Evolutionary conservation across 2,797 vertebrate species (phyloP).

Genomic region (Glossophaga mutica): DNA sequence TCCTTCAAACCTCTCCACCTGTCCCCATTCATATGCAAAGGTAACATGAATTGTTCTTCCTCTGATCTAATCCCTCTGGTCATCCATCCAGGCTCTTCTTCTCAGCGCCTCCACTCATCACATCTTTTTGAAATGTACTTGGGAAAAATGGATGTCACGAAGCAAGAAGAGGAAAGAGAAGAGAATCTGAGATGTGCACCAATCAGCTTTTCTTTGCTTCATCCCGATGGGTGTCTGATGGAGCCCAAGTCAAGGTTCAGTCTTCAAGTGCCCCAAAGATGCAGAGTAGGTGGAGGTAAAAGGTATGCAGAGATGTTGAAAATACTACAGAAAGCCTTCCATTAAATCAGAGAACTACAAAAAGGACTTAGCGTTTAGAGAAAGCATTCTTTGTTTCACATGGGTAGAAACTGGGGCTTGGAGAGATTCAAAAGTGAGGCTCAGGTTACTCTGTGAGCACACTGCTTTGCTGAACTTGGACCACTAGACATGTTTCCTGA

Average conservation of each 20-base stretch:
- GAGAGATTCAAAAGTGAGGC: not conserved
- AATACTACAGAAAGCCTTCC: not conserved
- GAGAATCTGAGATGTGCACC: not conserved
- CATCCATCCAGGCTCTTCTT: not conserved
- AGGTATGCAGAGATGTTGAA: not conserved
- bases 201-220: not conserved
- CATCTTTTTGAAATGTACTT: not conserved
- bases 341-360: not conserved
- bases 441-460: not conserved
- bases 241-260: not conserved
- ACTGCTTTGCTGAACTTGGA: not conserved
- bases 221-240: not conserved
- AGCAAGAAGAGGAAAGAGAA: not conserved
- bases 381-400: not conserved
- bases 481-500: not conserved
- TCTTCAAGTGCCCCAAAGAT: not conserved
- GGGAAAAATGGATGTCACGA: not conserved
- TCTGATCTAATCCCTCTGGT: conserved; percentile 31
- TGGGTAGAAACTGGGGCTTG: not conserved
- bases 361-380: not conserved
- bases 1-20: conserved; percentile 1
- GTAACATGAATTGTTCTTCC: not conserved
- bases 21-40: conserved; percentile 4
- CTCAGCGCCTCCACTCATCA: not conserved
- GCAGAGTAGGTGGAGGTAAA: not conserved